A percentile compares a stretch with the other conserved stretches of the same genome.
These are phyloP conservation scores for Sphecodes monilicornis DNA, from an alignment of 2,888 invertebrate genomes.

Conservation along the genomic window DNA sequence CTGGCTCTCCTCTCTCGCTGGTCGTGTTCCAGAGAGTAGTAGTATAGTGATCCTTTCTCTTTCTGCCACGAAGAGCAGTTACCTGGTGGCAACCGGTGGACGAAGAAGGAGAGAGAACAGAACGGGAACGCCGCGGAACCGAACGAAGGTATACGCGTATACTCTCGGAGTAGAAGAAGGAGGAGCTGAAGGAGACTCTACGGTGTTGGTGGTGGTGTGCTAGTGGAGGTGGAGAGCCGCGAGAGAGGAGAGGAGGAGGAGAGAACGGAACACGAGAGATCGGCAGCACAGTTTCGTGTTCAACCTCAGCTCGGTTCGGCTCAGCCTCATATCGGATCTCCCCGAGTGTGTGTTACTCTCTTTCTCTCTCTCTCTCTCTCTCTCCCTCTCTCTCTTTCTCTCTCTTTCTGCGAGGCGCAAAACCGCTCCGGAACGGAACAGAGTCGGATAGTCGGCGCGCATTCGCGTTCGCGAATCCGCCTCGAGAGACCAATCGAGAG, in stretches of 20 bases:
- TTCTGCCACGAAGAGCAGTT: slow-evolving; percentile 54
- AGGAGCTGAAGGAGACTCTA: slow-evolving; percentile 68
- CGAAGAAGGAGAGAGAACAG: slow-evolving; percentile 66
- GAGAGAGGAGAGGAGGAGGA: slow-evolving; percentile 65
- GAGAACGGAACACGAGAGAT: slow-evolving; percentile 80
- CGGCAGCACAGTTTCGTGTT: slow-evolving; percentile 81
- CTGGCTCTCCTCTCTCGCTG: background rate
- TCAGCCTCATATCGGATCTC: slow-evolving; percentile 70
- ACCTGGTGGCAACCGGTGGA: slow-evolving; percentile 42
- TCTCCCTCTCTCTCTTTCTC: slow-evolving; percentile 7
- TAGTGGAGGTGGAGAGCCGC: slow-evolving; percentile 52
- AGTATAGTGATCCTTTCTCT: slow-evolving; percentile 58
- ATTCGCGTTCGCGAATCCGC: background rate
- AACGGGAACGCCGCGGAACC: slow-evolving; percentile 76
- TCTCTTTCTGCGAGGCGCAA: slow-evolving; percentile 18
- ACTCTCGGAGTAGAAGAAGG: slow-evolving; percentile 71
- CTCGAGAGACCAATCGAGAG: slow-evolving; percentile 4
- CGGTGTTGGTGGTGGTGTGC: slow-evolving; percentile 57
- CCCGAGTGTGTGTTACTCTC: slow-evolving; percentile 39
- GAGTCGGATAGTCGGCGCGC: slow-evolving; percentile 15
- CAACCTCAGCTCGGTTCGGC: slow-evolving; percentile 74
- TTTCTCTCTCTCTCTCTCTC: background rate
- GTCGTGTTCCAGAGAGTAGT: background rate
- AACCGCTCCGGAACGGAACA: background rate
- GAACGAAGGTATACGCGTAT: slow-evolving; percentile 33